Percentiles rank a stretch among this genome's conserved stretches.
Conservation (phyloP, 2,797 vertebrate genomes). For the Notamacropus eugenii region DNA sequence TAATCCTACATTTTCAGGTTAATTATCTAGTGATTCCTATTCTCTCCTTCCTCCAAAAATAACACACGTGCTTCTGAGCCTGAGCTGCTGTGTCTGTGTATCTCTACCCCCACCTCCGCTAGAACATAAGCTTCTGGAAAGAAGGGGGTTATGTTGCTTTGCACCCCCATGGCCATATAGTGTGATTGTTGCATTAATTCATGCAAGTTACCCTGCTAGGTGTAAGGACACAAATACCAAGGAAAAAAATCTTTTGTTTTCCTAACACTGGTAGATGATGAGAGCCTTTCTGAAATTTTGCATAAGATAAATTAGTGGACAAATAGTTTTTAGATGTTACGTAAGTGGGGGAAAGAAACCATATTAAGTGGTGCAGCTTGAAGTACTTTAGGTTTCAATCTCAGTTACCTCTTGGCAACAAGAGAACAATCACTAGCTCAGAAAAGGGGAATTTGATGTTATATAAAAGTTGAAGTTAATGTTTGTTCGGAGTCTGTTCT, state of each 20-base stretch:
- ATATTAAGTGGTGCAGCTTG: neutral
- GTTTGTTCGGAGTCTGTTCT: neutral
- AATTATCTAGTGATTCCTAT: neutral
- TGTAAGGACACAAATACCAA: neutral
- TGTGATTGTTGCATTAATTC: neutral
- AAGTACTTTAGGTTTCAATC: neutral
- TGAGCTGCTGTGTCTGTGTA: neutral
- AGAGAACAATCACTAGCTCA: neutral
- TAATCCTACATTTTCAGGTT: neutral
- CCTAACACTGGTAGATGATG: neutral
- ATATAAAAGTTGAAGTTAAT: neutral
- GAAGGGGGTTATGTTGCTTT: neutral
- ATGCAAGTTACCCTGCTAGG: neutral
- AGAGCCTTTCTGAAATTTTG: neutral
- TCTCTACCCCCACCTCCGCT: neutral
- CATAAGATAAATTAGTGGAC: neutral
- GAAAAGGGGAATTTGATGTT: neutral
- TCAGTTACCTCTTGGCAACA: neutral
- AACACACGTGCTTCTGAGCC: neutral
- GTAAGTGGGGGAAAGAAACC: neutral
- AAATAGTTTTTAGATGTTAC: neutral
- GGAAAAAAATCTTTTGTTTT: neutral
- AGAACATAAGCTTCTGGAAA: neutral
- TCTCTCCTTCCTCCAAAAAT: neutral
- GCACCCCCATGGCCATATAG: neutral